Base-by-base conservation (phyloP, 2,888 invertebrate species). In the Parnassius glacialis region DNA sequence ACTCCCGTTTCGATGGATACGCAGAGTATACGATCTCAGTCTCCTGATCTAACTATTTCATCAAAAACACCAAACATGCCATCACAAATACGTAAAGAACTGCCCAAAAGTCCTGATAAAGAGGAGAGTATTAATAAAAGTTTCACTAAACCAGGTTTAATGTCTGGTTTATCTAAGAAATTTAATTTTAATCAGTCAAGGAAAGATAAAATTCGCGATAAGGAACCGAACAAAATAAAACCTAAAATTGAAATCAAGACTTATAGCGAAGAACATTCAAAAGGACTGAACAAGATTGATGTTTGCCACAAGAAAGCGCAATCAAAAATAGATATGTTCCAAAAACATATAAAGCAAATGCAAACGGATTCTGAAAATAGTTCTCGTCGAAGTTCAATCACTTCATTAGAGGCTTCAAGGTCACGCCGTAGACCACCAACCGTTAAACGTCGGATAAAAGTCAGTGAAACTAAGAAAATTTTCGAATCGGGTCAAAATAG, bases 291-390 rank as follows among this genome's bases (percentile, higher is more conserved):
- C 0, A 87, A 85, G 72, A 89, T 88, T 20, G 85, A 89, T 75
- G 83, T 92, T 9, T 91, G 88, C 64, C 84, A 87, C 62, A 86
- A 80, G 52, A 90, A 90, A 74, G 92, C 92, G 1, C 91, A 87
- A 72, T 79, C 82, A 0, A 89, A 88, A 70, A 92, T 92, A 7
- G 91, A 92, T 66, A 83, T 91, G 83, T 92, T 92, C 61, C 92
- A 92, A 80, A 90, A 87, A 67, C 87, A 90, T 62, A 88, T 92
- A 65, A 78, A 75, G 64, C 85, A 86, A 69, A 76, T 80, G 2
- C 85, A 91, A 67, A 78, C 88, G 0, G 89, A 90, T 66, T 86
- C 89, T 0, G 87, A 91, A 58, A 78, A 74, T 54, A 89, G 87
- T 67, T 92, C 92, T 11, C 44, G 42, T 9, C 44, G 58, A 48